A percentile compares a stretch with the other conserved stretches of the same genome.
Evolutionary conservation across 1,140 invertebrate species (phyloP).

Genomic region (Drosophila pachea): DNA sequence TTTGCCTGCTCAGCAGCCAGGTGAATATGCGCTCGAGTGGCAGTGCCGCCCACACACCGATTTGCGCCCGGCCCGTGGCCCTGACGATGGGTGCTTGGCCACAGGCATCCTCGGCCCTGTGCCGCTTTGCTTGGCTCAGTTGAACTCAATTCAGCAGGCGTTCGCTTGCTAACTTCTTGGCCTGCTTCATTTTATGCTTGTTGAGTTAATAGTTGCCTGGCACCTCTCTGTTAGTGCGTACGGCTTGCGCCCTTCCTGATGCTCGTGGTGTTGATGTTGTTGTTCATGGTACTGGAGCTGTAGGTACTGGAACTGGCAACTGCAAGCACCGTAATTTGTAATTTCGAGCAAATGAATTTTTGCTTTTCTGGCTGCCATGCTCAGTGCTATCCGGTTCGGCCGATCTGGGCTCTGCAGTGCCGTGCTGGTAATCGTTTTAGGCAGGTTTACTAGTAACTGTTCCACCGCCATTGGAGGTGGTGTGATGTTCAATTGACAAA

Average conservation of each 20-base stretch:
- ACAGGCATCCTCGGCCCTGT: slow-evolving; percentile 1
- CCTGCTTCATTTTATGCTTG: slow-evolving; percentile 75
- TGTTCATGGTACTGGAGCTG: slow-evolving; percentile 14
- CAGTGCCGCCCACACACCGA: slow-evolving; percentile 18
- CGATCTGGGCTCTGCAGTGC: not conserved
- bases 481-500: slow-evolving; percentile 66
- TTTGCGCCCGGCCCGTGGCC: slow-evolving; percentile 5
- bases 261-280: slow-evolving; percentile 12
- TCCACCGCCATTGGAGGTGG: slow-evolving; percentile 49
- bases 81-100: slow-evolving; percentile 11
- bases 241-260: slow-evolving; percentile 6
- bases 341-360: slow-evolving; percentile 76
- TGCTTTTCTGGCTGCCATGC: slow-evolving; percentile 46
- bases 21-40: slow-evolving; percentile 43
- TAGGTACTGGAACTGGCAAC: slow-evolving; percentile 21
- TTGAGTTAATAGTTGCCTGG: slow-evolving; percentile 73
- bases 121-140: not conserved
- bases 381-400: not conserved
- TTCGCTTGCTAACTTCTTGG: slow-evolving; percentile 33
- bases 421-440: slow-evolving; percentile 51
- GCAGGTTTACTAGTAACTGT: slow-evolving; percentile 44
- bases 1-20: slow-evolving; percentile 55
- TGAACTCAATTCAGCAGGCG: slow-evolving; percentile 17
- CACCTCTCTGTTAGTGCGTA: slow-evolving; percentile 48
- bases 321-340: slow-evolving; percentile 76